Percentiles rank a stretch among this genome's conserved stretches.
These are phyloP conservation scores for Proales similis DNA, from an alignment of 1,140 invertebrate genomes.

Conservation along the genomic window DNA sequence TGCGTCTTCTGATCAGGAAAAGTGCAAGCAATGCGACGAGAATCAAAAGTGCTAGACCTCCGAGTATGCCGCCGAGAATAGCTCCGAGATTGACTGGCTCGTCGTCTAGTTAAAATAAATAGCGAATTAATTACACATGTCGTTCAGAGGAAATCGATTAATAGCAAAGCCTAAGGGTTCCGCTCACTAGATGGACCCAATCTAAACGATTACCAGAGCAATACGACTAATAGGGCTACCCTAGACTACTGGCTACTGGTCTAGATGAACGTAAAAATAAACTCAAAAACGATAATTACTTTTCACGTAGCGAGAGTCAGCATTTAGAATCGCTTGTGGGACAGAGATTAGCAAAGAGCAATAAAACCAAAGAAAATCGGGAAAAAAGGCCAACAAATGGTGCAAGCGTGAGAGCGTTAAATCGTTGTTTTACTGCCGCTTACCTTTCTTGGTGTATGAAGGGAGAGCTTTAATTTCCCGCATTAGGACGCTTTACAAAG, in stretches of 20 bases:
- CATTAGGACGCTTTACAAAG: neutral
- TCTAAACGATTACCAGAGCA: neutral
- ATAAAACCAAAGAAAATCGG: neutral
- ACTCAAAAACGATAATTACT: neutral
- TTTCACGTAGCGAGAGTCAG: no score
- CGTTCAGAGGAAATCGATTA: neutral
- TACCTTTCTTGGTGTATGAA: slow-evolving; percentile 25
- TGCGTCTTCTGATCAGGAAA: neutral
- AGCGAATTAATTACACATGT: neutral
- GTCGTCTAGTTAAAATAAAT: neutral
- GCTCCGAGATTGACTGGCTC: slow-evolving; percentile 6
- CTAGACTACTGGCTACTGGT: neutral
- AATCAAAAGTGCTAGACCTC: slow-evolving; percentile 7
- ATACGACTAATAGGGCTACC: neutral
- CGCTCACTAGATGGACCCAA: neutral
- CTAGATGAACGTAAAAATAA: neutral
- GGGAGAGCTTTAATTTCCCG: slow-evolving; percentile 13
- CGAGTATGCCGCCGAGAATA: slow-evolving; percentile 25
- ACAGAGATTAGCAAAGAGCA: neutral
- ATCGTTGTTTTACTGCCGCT: no score
- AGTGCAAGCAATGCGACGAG: neutral
- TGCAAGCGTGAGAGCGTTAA: no score
- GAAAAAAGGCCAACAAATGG: neutral
- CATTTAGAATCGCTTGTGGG: no score
- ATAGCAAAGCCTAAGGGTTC: neutral